Base-by-base conservation (phyloP, 2,888 invertebrate genomes). In the Scaeva pyrastri region DNA sequence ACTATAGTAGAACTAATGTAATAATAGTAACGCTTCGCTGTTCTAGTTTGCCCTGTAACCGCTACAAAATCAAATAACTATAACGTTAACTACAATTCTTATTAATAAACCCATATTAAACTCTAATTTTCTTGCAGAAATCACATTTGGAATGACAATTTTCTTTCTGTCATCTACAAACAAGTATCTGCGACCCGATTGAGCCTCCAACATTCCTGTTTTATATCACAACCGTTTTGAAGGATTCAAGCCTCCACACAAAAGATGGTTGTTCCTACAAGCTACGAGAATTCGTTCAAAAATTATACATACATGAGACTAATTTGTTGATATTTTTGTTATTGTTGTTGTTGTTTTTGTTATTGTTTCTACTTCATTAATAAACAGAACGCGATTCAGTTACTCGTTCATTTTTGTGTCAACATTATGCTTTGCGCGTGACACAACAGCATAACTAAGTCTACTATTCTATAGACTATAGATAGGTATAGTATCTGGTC, bases 361-460 rank as follows among this genome's bases (percentile, higher is more conserved):
- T 23, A 6, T 16, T 39, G 4, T n/a, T 21, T 39, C 68, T 21
- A 52, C 50, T 68, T 66, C 48, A 56, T 66, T 73, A 21, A 39
- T 48, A 66, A 58, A 66, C 64, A 52, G 64, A 73, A 43, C 21
- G 68, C 74, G 74, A 75, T 45, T 74, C 45, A 36, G 23, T 16
- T 81, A 48, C 68, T 56, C 62, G 52, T 55, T 81, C 52, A 62
- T 62, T 81, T 81, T 56, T 70, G 70, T 75, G 80, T 81, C 80
- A 70, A 81, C 70, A 70, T 81, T 70, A 75, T 70, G 56, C 50
- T 75, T 39, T 70, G 75, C 62, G 62, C 74, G 80, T 81, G 74
- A 70, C 62, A 62, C 55, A 45, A 70, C 70, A 75, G 23, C 70
- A 48, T 75, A 74, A 55, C 66, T 45, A 52, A 73, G 72, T 48